Percentiles rank a stretch among this genome's conserved stretches.
Conservation (phyloP, 2,888 invertebrate genomes). For the Epistrophe grossulariae region DNA sequence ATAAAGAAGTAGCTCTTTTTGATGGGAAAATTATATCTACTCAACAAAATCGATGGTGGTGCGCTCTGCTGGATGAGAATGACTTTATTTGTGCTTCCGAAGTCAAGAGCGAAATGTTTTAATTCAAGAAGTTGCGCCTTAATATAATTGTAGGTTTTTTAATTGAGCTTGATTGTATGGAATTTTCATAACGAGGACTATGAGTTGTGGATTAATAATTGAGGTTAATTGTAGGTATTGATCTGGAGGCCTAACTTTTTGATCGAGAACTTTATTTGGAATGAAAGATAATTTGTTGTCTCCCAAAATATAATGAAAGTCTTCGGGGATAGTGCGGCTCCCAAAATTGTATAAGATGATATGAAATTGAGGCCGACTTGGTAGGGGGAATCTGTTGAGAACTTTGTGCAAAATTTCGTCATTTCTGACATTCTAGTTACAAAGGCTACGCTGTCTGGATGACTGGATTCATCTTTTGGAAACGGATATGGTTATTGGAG, state of each 20-base stretch:
- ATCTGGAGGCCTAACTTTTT: background rate
- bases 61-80: constrained; percentile 39
- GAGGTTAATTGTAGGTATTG: constrained; percentile 4
- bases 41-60: constrained; percentile 22
- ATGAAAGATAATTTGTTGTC: background rate
- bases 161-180: constrained; percentile 48
- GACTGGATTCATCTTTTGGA: no score
- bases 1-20: constrained; percentile 46
- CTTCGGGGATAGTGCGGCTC: background rate
- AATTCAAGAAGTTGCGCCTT: constrained; percentile 19
- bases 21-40: constrained; percentile 64
- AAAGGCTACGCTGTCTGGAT: no score
- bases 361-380: background rate
- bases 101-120: constrained; percentile 15
- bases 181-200: constrained; percentile 20
- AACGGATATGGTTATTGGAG: no score
- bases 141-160: constrained; percentile 24
- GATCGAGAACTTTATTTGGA: background rate
- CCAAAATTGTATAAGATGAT: background rate
- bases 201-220: constrained; percentile 53
- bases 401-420: no score
- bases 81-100: constrained; percentile 60
- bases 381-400: no score
- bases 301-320: background rate
- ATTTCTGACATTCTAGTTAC: no score